phyloP scores from a whole-genome alignment of 1,140 invertebrate species.

The Rhynchophorus ferrugineus region DNA sequence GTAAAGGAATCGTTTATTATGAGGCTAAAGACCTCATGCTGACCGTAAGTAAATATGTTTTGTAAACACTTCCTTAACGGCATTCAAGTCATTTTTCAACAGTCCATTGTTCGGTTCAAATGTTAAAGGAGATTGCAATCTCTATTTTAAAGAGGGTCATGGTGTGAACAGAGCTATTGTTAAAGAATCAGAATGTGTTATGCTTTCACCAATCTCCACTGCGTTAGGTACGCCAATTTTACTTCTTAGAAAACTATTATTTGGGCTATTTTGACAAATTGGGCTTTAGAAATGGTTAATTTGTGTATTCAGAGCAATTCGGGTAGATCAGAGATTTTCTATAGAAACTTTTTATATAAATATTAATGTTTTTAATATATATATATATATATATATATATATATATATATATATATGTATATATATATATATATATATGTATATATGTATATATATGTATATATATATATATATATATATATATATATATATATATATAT shows the following conservation, averaged over 20 bases:
- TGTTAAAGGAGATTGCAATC: slow-evolving; percentile 21
- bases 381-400: background rate
- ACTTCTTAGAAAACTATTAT: background rate
- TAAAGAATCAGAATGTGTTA: slow-evolving; percentile 13
- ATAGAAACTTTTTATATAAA: too few species aligned
- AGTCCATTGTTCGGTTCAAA: slow-evolving; percentile 10
- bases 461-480: slow-evolving; percentile 3
- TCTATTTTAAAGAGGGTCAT: slow-evolving; percentile 19
- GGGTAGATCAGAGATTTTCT: too few species aligned
- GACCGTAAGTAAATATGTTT: slow-evolving; percentile 22
- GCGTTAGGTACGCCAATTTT: background rate
- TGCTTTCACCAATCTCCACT: slow-evolving; percentile 8
- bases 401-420: background rate
- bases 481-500: slow-evolving; percentile 3
- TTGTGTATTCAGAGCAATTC: too few species aligned
- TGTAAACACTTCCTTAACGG: slow-evolving; percentile 30
- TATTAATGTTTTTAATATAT: background rate
- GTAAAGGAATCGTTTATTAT: slow-evolving; percentile 21
- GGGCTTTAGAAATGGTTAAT: too few species aligned
- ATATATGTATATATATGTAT: slow-evolving; percentile 1
- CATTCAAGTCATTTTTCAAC: slow-evolving; percentile 27
- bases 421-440: slow-evolving; percentile 2
- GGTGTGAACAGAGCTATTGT: slow-evolving; percentile 14
- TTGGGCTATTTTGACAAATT: too few species aligned
- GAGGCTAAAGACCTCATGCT: slow-evolving; percentile 20